Percentiles rank a stretch among this genome's conserved stretches.
phyloP scores from a whole-genome alignment of 2,797 vertebrate species.

The Danio kyathit region DNA sequence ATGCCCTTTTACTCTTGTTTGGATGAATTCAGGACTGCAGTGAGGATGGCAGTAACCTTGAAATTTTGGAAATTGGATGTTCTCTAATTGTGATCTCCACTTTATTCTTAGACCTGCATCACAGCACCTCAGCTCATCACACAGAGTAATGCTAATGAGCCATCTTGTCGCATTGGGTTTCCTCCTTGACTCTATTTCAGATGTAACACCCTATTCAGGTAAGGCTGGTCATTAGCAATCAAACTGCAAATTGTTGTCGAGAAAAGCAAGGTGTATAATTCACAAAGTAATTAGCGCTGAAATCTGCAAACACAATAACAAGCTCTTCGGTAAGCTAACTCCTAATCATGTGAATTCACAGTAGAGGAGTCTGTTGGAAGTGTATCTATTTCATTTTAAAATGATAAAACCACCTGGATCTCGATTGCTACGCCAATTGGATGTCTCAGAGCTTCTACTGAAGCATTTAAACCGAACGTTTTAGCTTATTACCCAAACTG shows the following conservation, averaged over 20 bases:
- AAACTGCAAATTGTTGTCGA: conserved; percentile 21
- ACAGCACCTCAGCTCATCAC: not conserved
- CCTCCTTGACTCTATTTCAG: not conserved
- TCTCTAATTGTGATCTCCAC: no score
- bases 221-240: conserved; percentile 1
- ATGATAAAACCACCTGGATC: conserved; percentile 10
- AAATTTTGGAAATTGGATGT: no score
- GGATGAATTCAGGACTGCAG: no score
- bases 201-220: conserved; percentile 10
- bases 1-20: no score
- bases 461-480: conserved; percentile 4
- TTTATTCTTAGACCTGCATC: not conserved
- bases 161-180: not conserved
- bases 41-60: no score
- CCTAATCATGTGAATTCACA: conserved; percentile 11
- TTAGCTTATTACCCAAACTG: conserved; percentile 20
- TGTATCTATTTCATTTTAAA: not conserved
- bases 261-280: conserved; percentile 9
- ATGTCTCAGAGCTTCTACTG: conserved; percentile 8
- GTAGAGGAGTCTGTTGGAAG: not conserved
- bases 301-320: conserved; percentile 18
- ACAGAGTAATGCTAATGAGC: not conserved
- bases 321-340: conserved; percentile 12
- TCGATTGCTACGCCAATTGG: conserved; percentile 25
- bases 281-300: not conserved